These are phyloP conservation scores for Acrocephalus scirpaceus DNA, from an alignment of 2,797 vertebrate species.

Conservation along the genomic window DNA sequence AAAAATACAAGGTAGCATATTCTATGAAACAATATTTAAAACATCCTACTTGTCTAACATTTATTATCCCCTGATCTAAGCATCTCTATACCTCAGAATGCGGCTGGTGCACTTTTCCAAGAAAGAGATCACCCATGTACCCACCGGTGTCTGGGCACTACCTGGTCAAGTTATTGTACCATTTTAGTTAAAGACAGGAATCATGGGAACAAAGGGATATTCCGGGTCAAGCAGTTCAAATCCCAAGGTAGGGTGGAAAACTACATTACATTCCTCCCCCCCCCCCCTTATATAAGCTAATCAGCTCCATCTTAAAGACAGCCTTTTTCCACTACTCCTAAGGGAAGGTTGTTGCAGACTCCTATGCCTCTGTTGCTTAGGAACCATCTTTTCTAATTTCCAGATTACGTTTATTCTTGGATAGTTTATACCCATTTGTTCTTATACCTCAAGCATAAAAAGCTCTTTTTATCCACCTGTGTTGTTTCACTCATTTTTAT, in stretches of 20 bases:
- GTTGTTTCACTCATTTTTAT: background rate
- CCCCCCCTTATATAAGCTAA: background rate
- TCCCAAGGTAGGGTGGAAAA: background rate
- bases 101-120: background rate
- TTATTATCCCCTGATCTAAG: background rate
- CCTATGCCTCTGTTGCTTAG: conserved; percentile 49
- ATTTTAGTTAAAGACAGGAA: background rate
- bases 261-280: background rate
- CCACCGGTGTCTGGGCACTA: background rate
- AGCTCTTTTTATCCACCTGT: background rate
- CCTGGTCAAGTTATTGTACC: background rate
- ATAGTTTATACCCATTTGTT: conserved; percentile 26
- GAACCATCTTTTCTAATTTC: conserved; percentile 58
- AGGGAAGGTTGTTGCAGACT: conserved; percentile 37
- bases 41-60: background rate
- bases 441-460: background rate
- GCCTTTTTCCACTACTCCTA: conserved; percentile 1
- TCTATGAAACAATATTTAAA: background rate
- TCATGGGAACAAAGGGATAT: fast-evolving
- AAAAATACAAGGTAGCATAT: background rate
- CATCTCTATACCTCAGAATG: background rate
- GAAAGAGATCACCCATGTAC: background rate
- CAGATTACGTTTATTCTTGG: conserved; percentile 55
- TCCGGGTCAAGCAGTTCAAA: background rate
- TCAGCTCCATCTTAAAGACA: conserved; percentile 16